Conservation (phyloP, 2,888 invertebrate genomes). For the Andrena fulva region DNA sequence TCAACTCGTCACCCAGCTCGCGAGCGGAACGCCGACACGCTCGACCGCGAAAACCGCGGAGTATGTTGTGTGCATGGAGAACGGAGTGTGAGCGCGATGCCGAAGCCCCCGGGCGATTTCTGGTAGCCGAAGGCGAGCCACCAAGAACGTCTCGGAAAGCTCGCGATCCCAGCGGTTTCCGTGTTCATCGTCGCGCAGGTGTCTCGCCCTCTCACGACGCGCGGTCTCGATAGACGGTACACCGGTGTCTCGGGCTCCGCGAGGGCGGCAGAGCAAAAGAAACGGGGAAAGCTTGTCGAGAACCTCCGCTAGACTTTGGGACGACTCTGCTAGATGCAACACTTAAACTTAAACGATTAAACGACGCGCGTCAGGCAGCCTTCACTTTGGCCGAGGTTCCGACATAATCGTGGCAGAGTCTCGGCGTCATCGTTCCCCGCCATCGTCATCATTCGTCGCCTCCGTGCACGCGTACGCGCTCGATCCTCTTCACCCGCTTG, state of each 20-base stretch:
- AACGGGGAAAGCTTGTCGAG: conserved; percentile 72
- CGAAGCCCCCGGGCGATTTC: conserved; percentile 1
- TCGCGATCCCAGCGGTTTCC: background rate
- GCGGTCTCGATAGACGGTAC: conserved; percentile 5
- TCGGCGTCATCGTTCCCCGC: conserved; percentile 54
- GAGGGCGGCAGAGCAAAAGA: background rate
- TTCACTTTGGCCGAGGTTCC: conserved; percentile 84
- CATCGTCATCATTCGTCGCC: conserved; percentile 47
- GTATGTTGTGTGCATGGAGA: conserved; percentile 8
- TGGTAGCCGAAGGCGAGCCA: conserved; percentile 2
- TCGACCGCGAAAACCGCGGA: conserved; percentile 1
- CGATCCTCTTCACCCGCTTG: conserved; percentile 11
- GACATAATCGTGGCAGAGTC: conserved; percentile 67
- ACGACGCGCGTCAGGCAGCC: conserved; percentile 64
- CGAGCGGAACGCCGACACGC: conserved; percentile 14
- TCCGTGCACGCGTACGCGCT: conserved; percentile 7
- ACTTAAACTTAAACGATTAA: conserved; percentile 31
- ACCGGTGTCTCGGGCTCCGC: conserved; percentile 11
- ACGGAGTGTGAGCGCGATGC: background rate
- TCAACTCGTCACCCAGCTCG: conserved; percentile 2
- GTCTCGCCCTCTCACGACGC: conserved; percentile 39
- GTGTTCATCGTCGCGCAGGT: conserved; percentile 25
- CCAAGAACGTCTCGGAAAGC: conserved; percentile 9
- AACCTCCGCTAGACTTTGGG: conserved; percentile 83
- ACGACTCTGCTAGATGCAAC: conserved; percentile 58